Evolutionary conservation across 2,797 vertebrate genomes (phyloP), one percentile per base, ranked within the genome.

Genomic region (Trachops cirrhosus): DNA sequence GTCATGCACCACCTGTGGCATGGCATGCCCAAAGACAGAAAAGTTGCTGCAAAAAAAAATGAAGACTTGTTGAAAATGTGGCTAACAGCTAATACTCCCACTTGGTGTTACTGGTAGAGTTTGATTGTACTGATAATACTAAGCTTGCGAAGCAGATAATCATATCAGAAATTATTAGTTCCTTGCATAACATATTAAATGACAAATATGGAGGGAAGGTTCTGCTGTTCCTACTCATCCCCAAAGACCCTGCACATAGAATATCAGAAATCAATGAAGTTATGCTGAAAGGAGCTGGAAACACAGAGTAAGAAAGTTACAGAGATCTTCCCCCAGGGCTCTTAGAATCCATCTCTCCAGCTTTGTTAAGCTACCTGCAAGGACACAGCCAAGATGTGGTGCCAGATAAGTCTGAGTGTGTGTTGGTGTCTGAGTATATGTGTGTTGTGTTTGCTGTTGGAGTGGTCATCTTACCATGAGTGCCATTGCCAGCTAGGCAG

Each of bases 101-200:
- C 97, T 98, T 99, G 96, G 99, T 99, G 50, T 98, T 99, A 79
- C 96, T 99, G 95, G 99, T 99, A 15, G 99, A 99, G 0, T 99
- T 99, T 87, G 99, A 99, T 98, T 99, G 99, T 75, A 99, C 99
- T 29, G 99, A 99, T 87, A 99, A 99, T 98, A 99, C 99, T 12
- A 99, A 99, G 98, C 99, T 99, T 96, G 98, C 99, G 95, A 99
- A 99, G 96, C 99, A 99, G 97, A 98, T 99, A 37, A 98, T 99
- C 93, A 97, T 99, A 96, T 99, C 99, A 9, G 99, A 46, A 16
- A 74, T 46, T 95, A 91, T 99, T 95, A 90, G 93, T 73, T 99
- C 99, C 50, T 98, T 99, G 97, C 95, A 98, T 0, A 98, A 98
- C 77, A 98, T 99, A 94, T 97, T 99, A 97, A 96, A 97, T 83